These are phyloP conservation scores for Anas platyrhynchos DNA, from an alignment of 2,113 vertebrate genomes.

Conservation along the genomic window DNA sequence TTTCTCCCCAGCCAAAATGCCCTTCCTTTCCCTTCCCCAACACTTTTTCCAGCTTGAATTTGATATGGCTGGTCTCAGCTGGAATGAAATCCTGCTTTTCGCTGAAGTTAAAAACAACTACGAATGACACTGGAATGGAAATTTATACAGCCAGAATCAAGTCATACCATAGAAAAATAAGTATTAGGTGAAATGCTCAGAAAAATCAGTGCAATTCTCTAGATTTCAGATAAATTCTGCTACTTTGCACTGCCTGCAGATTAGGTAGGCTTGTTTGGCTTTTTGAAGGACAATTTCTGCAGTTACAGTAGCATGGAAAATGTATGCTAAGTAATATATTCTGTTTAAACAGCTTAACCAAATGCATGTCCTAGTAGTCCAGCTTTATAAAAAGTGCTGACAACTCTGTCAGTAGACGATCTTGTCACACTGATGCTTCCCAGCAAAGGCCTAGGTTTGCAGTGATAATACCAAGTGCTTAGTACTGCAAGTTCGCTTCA, in stretches of 20 bases:
- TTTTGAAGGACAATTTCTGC: neutral
- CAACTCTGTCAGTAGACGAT: conserved; percentile 9
- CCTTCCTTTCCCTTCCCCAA: conserved; percentile 11
- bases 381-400: conserved; percentile 33
- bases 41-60: neutral
- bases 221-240: neutral
- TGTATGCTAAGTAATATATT: neutral
- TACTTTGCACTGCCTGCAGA: neutral
- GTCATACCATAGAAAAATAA: neutral
- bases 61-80: conserved; percentile 15
- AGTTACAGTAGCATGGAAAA: neutral
- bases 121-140: neutral
- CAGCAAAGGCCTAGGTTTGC: conserved; percentile 45
- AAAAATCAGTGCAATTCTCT: neutral
- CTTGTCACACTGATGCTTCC: conserved; percentile 34
- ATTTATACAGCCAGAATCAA: neutral
- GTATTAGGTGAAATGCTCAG: neutral
- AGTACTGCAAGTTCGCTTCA: conserved; percentile 47
- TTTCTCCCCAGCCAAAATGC: conserved; percentile 1
- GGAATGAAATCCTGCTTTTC: conserved; percentile 4
- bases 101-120: neutral
- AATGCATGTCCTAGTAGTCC: neutral
- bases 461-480: conserved; percentile 26
- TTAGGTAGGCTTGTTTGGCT: neutral
- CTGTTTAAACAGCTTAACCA: neutral